phyloP scores from a whole-genome alignment of 2,113 vertebrate species.

The Meriones unguiculatus region DNA sequence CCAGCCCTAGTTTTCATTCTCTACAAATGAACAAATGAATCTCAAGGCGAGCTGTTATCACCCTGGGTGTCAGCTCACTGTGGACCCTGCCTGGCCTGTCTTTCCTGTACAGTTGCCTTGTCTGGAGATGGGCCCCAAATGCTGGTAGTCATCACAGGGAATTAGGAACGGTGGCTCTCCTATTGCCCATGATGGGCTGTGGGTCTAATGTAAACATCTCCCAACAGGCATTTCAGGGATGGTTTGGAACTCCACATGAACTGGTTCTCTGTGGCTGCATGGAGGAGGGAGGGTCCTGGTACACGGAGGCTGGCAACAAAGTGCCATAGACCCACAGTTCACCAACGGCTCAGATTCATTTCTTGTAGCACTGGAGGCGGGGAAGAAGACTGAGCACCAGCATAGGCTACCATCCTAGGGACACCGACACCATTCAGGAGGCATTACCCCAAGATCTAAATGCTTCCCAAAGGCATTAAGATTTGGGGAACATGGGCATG shows the following conservation, averaged over 20 bases:
- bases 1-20: neutral
- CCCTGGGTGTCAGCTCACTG: neutral
- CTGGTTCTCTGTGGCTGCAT: fast-evolving
- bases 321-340: fast-evolving
- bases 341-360: neutral
- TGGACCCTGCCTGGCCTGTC: neutral
- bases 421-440: no score
- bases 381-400: neutral
- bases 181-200: fast-evolving
- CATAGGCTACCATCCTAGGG: neutral
- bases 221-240: neutral
- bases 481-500: neutral
- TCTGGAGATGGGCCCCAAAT: neutral
- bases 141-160: no score
- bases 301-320: fast-evolving
- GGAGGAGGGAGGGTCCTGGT: no score
- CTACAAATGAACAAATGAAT: neutral
- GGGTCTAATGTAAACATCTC: neutral
- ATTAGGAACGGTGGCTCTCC: fast-evolving
- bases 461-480: no score
- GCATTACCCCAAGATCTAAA: neutral
- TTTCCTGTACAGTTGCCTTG: neutral
- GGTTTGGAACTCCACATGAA: fast-evolving
- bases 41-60: neutral
- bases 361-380: neutral